Base-by-base conservation (phyloP, 2,888 invertebrate species). In the Dugesia japonica region DNA sequence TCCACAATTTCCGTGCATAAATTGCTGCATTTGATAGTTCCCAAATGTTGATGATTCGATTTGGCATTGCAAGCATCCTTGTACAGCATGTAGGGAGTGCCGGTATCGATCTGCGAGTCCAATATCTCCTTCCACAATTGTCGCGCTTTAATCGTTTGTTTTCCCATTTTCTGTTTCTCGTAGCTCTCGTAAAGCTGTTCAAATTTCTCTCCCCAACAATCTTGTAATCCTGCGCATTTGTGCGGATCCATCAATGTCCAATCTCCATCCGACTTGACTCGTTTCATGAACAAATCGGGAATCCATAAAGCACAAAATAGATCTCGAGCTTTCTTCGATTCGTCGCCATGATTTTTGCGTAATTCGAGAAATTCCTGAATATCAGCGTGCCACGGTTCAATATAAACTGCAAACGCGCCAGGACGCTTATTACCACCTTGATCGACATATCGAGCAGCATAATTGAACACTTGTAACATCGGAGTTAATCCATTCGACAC, bases 371-470 rank as follows among this genome's bases (percentile, higher is more conserved):
- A 98, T 78, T 93, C 93, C 83, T 94, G 92, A 78, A 98, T 87
- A 84, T 98, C 97, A 0, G 92, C 90, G 86, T 99, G 98, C 98
- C 98, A 98, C 0, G 98, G 98, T 85, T 98, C 98, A 75, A 99
- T 85, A 83, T 98, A 98, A 79, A 98, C 89, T 20, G 98, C 94
- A 86, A 97, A 94, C 0, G 95, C 95, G 26, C 97, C 97, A 0
- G 95, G 95, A 79, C 95, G 87, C 87, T 95, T 95, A 82, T 94
- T 94, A 73, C 95, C 95, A 26, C 95, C 94, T 86, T 98, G 97
- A 84, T 95, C 94, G 0, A 97, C 94, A 86, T 95, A 97, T 79
- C 92, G 88, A 0, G 95, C 94, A 0, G 93, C 92, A 82, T 93
- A 92, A 83, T 97, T 97, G 83, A 89, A 98, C 0, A 97, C 93